These are phyloP conservation scores for Nomada ferruginata DNA, from an alignment of 2,888 invertebrate genomes.

Conservation along the genomic window DNA sequence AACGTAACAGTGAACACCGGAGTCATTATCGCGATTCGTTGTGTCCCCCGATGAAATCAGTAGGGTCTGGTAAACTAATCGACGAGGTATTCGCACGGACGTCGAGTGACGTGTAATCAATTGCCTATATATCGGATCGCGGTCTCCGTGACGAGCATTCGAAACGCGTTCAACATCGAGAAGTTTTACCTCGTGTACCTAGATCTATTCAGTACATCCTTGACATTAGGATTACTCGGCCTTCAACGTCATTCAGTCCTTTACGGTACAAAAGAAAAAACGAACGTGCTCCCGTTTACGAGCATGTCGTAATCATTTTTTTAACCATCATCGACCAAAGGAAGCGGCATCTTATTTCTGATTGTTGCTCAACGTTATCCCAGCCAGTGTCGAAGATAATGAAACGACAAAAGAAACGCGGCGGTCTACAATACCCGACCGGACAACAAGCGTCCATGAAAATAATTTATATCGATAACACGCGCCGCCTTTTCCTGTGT, in stretches of 20 bases:
- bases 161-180: constrained; percentile 28
- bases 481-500: not conserved
- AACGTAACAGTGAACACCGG: not conserved
- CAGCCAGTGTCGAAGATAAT: not conserved
- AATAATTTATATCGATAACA: not conserved
- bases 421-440: not conserved
- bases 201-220: constrained; percentile 57
- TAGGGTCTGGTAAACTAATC: constrained; percentile 19
- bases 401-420: not conserved
- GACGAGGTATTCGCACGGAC: constrained; percentile 50
- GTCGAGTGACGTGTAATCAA: constrained; percentile 48
- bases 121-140: constrained; percentile 38
- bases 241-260: constrained; percentile 65
- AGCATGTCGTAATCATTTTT: constrained; percentile 34
- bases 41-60: constrained; percentile 11
- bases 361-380: not conserved
- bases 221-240: constrained; percentile 70
- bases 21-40: not conserved
- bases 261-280: constrained; percentile 30
- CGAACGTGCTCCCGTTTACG: constrained; percentile 25
- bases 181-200: constrained; percentile 14
- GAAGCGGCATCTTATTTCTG: not conserved
- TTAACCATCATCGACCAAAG: not conserved
- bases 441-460: not conserved
- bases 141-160: constrained; percentile 50